Evolutionary conservation across 1,140 invertebrate species (phyloP).

Genomic region (Caenorhabditis tropicalis): DNA sequence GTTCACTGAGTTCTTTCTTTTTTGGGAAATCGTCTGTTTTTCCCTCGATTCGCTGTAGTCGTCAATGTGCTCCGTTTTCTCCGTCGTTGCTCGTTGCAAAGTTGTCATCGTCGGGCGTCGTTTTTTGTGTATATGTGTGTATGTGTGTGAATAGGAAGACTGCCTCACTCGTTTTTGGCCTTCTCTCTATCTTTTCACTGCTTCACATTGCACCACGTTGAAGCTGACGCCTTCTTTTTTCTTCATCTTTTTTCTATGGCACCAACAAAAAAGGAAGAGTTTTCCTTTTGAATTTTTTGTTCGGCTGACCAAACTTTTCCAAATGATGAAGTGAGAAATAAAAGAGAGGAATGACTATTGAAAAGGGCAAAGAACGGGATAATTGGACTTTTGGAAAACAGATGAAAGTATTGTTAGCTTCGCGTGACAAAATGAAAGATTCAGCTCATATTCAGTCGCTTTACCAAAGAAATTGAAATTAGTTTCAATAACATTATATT

Average conservation of each 20-base stretch:
- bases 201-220: constrained; percentile 37
- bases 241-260: neutral
- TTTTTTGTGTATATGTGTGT: neutral
- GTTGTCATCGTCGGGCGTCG: constrained; percentile 11
- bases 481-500: too few relatives aligned
- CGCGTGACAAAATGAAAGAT: too few relatives aligned
- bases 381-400: too few relatives aligned
- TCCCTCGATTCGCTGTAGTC: neutral
- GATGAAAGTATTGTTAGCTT: too few relatives aligned
- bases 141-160: constrained; percentile 4
- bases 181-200: constrained; percentile 27
- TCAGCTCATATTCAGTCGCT: too few relatives aligned
- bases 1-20: neutral
- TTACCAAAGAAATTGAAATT: too few relatives aligned
- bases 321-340: neutral
- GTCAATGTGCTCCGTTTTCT: constrained; percentile 16
- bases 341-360: neutral
- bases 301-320: neutral
- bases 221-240: constrained; percentile 31
- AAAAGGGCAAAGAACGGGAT: constrained; percentile 10
- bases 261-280: neutral
- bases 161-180: constrained; percentile 30
- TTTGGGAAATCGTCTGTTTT: constrained; percentile 29
- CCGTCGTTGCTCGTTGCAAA: constrained; percentile 8
- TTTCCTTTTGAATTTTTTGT: constrained; percentile 9